These are phyloP conservation scores for Sander lucioperca DNA, from an alignment of 2,113 vertebrate species.

Conservation along the genomic window DNA sequence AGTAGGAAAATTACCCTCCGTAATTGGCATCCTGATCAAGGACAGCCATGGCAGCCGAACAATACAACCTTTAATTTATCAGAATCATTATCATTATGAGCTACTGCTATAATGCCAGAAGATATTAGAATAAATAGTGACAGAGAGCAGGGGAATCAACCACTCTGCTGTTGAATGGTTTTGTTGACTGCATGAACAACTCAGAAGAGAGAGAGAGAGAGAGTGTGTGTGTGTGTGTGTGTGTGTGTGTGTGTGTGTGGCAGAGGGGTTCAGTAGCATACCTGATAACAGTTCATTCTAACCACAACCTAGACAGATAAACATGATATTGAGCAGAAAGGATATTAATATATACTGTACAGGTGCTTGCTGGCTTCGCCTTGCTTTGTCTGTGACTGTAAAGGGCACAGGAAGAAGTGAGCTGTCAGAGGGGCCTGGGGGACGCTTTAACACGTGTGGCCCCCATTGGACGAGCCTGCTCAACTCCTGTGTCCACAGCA, in stretches of 20 bases:
- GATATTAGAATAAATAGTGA: conserved; percentile 87
- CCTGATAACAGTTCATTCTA: conserved; percentile 78
- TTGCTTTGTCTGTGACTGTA: conserved; percentile 54
- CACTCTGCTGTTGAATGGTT: conserved; percentile 71
- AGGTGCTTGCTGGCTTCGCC: conserved; percentile 25
- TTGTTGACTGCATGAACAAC: conserved; percentile 71
- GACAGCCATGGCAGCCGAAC: conserved; percentile 89
- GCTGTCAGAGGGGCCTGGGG: conserved; percentile 61
- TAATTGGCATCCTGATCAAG: conserved; percentile 97
- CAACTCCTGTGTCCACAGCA: conserved; percentile 56
- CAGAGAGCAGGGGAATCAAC: conserved; percentile 89
- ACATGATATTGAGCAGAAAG: conserved; percentile 69
- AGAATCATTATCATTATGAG: conserved; percentile 96
- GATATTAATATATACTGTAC: conserved; percentile 75
- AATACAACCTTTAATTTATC: conserved; percentile 99
- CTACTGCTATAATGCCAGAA: conserved; percentile 89
- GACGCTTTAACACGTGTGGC: conserved; percentile 53
- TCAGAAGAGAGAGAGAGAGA: conserved; percentile 57
- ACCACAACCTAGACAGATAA: conserved; percentile 79
- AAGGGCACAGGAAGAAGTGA: conserved; percentile 69
- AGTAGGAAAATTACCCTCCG: conserved; percentile 89
- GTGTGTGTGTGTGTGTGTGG: background rate
- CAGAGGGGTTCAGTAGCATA: conserved; percentile 50
- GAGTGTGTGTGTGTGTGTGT: conserved; percentile 22
- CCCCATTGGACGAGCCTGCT: conserved; percentile 43